Conservation (phyloP, 1,140 invertebrate genomes). For the Elymnias hypermnestra region DNA sequence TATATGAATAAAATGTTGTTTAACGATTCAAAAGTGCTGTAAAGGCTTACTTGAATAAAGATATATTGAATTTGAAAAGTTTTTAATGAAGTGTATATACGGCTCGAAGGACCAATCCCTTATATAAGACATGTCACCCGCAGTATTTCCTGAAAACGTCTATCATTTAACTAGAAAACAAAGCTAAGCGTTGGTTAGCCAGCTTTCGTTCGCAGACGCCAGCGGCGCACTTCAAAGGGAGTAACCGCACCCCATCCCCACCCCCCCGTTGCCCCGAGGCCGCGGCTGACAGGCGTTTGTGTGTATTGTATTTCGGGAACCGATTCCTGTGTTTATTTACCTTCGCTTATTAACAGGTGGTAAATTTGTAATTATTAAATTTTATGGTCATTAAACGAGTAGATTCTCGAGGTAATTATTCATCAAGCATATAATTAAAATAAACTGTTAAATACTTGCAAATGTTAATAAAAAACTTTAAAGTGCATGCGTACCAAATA, state of each 20-base stretch:
- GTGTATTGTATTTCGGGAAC: constrained; percentile 49
- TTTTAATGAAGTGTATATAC: no score
- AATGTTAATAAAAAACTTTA: no score
- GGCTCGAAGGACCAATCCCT: constrained; percentile 18
- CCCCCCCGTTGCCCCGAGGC: constrained; percentile 24
- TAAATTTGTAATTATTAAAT: constrained; percentile 13
- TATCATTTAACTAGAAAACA: constrained; percentile 61
- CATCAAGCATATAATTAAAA: no score
- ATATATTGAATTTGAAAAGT: no score
- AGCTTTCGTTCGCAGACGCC: constrained; percentile 57
- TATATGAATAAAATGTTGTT: no score
- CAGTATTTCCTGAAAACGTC: constrained; percentile 51
- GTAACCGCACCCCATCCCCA: constrained; percentile 32
- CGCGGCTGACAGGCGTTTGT: constrained; percentile 28
- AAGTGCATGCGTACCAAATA: no score
- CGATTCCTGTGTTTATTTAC: constrained; percentile 25
- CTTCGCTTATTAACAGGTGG: constrained; percentile 18
- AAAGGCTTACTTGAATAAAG: no score
- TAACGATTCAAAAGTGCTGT: no score
- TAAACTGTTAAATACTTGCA: no score
- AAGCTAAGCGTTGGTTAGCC: constrained; percentile 60
- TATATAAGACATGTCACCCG: constrained; percentile 31
- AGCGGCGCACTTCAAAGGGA: constrained; percentile 52
- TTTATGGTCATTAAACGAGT: background rate
- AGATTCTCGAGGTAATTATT: background rate